phyloP scores from a whole-genome alignment of 2,113 vertebrate species.

The Oxyruncus cristatus region DNA sequence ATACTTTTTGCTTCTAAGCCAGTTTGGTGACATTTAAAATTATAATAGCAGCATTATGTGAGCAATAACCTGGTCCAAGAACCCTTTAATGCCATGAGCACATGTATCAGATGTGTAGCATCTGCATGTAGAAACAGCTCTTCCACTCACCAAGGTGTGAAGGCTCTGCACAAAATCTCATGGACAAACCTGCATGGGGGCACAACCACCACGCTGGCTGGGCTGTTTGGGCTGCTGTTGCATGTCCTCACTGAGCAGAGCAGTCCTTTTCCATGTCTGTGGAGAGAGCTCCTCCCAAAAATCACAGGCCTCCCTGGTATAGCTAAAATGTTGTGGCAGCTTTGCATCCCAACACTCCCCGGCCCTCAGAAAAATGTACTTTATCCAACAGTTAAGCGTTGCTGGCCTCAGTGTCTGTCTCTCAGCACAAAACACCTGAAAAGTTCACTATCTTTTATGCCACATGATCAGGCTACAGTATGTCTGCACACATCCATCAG shows the following conservation, averaged over 20 bases:
- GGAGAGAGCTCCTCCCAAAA: background rate
- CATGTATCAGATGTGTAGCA: background rate
- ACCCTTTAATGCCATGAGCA: background rate
- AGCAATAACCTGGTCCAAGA: background rate
- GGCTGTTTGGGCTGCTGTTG: background rate
- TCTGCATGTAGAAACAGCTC: background rate
- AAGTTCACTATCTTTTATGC: background rate
- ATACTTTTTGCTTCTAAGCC: background rate
- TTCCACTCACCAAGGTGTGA: background rate
- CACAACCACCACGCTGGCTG: background rate
- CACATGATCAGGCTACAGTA: background rate
- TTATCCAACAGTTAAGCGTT: background rate
- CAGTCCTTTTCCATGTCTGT: background rate
- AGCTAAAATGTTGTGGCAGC: background rate
- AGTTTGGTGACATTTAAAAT: constrained; percentile 6
- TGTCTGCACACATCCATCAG: background rate
- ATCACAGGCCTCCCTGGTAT: no score
- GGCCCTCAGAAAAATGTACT: background rate
- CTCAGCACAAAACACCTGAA: background rate
- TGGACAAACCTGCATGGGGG: background rate
- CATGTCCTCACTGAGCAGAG: background rate
- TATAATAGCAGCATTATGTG: background rate
- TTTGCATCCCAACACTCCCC: background rate
- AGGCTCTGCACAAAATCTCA: background rate
- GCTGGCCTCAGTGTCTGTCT: background rate